Base-by-base conservation (phyloP, 2,888 invertebrate species). In the Drosophila putrida region DNA sequence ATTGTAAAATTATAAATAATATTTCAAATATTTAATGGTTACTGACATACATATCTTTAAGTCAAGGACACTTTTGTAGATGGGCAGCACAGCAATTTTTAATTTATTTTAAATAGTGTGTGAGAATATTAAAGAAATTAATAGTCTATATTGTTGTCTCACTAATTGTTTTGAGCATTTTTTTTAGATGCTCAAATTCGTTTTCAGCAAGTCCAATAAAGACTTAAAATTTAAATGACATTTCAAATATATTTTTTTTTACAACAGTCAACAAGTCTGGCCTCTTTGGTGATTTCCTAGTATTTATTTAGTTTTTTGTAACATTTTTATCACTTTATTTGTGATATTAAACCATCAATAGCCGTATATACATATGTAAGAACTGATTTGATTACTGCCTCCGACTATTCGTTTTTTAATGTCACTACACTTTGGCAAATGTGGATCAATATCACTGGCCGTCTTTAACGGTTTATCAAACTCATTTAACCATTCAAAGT, bases 371-470 rank as follows among this genome's bases (percentile, higher is more conserved):
- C 50, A 38, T 50, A 13, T 43, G 8, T 50, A 27, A 10, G 27
- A 57, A 38, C 62, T 54, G 50, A 10, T 51, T 33, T 53, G 44
- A 57, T 67, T 49, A 41, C 51, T 46, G 65, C 11, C 54, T 25
- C 6, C 2, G 55, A 71, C 69, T 59, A 72, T 43, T 6, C 8
- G 33, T 36, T 47, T 51, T 78, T 70, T 35, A 41, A 53, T 57
- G 49, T 33, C 53, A 31, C 59, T 60, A 60, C 57, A 44, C 47
- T 46, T 57, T 9, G 38, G 28, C 33, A 50, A 55, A 71, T 49
- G 41, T 64, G 54, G 79, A 81, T 87, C 38, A 50, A 71, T 71
- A 84, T 71, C 78, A 69, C 51, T 49, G 43, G 49, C 49, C 28
- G 51, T 33, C 39, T 60, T 78, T 66, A 80, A 86, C 71, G 62